Percentiles rank a stretch among this genome's conserved stretches.
Evolutionary conservation across 1,140 invertebrate genomes (phyloP).

Genomic region (Calliphora vicina): DNA sequence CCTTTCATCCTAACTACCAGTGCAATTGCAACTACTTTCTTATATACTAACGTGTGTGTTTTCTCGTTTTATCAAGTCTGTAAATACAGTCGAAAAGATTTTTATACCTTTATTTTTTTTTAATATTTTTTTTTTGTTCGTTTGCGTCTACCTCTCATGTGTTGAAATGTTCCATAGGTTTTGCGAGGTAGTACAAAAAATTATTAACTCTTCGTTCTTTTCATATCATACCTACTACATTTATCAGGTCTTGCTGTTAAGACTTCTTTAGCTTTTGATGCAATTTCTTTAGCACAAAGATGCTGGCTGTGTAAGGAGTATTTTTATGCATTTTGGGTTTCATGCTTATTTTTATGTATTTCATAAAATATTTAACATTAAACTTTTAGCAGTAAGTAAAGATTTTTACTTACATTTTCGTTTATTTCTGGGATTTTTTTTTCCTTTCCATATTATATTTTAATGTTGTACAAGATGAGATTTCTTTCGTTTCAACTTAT

Average conservation of each 20-base stretch:
- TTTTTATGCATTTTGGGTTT: no score
- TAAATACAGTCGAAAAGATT: not conserved
- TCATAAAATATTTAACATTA: slow-evolving; percentile 29
- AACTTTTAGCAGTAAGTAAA: slow-evolving; percentile 19
- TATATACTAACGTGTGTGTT: no score
- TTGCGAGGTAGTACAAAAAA: not conserved
- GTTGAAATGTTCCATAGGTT: not conserved
- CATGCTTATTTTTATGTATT: not conserved
- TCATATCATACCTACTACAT: no score
- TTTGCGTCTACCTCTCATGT: not conserved
- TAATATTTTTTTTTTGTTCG: not conserved
- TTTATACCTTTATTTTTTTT: not conserved
- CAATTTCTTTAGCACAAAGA: no score
- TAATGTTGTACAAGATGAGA: not conserved
- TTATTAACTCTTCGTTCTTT: no score
- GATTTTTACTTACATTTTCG: not conserved
- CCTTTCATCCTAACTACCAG: no score
- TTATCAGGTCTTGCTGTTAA: no score
- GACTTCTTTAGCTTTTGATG: no score
- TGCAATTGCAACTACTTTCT: no score
- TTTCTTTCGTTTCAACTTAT: not conserved
- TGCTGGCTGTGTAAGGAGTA: no score
- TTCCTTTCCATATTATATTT: not conserved
- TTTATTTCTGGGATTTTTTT: not conserved
- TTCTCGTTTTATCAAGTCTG: not conserved